phyloP scores from a whole-genome alignment of 2,888 invertebrate genomes.

The Phragmatobia fuliginosa region DNA sequence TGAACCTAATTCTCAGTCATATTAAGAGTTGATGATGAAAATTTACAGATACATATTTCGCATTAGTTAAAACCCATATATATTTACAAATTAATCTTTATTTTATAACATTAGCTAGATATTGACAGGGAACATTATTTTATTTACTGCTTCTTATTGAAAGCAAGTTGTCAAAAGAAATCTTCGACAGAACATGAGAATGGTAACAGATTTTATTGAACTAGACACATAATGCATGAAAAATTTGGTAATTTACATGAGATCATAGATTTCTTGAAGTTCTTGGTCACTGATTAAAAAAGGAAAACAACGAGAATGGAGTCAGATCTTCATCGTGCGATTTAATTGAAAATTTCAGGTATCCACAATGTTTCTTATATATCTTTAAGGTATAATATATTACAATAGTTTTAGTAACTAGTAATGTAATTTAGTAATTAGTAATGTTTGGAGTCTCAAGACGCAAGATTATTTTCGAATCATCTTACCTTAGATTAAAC shows the following conservation, averaged over 20 bases:
- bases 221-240: slow-evolving; percentile 60
- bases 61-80: slow-evolving; percentile 32
- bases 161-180: slow-evolving; percentile 41
- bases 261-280: slow-evolving; percentile 67
- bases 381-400: slow-evolving; percentile 19
- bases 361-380: slow-evolving; percentile 20
- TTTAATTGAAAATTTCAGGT: slow-evolving; percentile 28
- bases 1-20: slow-evolving; percentile 85
- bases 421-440: slow-evolving; percentile 12
- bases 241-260: slow-evolving; percentile 78
- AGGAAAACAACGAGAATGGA: slow-evolving; percentile 40
- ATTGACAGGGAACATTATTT: slow-evolving; percentile 47
- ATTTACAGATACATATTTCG: slow-evolving; percentile 40
- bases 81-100: slow-evolving; percentile 53
- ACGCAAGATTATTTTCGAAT: slow-evolving; percentile 38
- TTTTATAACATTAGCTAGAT: slow-evolving; percentile 37
- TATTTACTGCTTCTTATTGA: slow-evolving; percentile 35
- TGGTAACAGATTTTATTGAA: slow-evolving; percentile 69
- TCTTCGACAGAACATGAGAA: slow-evolving; percentile 42
- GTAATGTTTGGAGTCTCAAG: slow-evolving; percentile 21
- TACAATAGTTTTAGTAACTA: slow-evolving; percentile 24
- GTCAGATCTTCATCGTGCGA: slow-evolving; percentile 50
- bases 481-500: slow-evolving; percentile 66
- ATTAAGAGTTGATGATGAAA: slow-evolving; percentile 68
- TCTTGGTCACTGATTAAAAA: slow-evolving; percentile 41